Evolutionary conservation across 2,113 vertebrate genomes (phyloP).

Genomic region (Oreochromis spilurus): DNA sequence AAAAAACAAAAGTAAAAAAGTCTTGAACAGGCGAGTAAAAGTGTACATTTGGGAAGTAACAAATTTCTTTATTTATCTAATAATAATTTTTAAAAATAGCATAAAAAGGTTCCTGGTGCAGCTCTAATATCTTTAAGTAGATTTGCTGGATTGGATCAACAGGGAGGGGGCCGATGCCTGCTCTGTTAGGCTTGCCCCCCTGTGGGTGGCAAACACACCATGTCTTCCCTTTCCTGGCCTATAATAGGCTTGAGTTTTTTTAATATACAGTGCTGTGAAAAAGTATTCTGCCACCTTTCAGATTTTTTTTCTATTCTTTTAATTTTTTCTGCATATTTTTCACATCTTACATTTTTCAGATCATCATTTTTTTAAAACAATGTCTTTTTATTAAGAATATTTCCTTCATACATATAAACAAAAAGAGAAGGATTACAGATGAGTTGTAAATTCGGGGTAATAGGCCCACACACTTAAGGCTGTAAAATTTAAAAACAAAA

Average conservation of each 20-base stretch:
- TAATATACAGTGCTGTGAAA: background rate
- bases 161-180: background rate
- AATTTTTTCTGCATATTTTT: background rate
- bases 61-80: fast-evolving
- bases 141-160: background rate
- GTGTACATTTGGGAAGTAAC: background rate
- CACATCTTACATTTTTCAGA: background rate
- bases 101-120: background rate
- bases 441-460: too few species aligned
- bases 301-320: background rate
- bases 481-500: too few species aligned
- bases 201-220: fast-evolving
- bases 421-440: background rate
- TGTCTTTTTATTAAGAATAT: background rate
- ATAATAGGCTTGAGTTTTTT: background rate
- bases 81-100: background rate
- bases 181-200: background rate
- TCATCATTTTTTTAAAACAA: background rate
- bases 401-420: background rate
- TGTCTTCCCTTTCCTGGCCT: background rate
- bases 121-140: background rate
- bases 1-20: background rate
- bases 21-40: fast-evolving
- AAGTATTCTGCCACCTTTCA: background rate
- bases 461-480: too few species aligned